A percentile compares a stretch with the other conserved stretches of the same genome.
Evolutionary conservation across 2,888 invertebrate species (phyloP).

Genomic region (Nymphalis urticae): DNA sequence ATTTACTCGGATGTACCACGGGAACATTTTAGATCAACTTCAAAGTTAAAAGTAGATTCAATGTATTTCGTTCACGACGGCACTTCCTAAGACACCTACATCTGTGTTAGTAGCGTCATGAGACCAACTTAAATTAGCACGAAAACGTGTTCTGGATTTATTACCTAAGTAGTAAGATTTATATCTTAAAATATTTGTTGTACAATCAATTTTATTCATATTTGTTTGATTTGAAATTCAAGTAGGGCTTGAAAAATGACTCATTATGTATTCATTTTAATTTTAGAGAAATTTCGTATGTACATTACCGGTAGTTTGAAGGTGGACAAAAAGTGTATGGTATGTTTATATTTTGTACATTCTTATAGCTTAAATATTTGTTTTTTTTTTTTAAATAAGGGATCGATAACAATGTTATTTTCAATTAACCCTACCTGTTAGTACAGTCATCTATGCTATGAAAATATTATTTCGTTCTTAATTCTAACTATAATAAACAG

Average conservation of each 20-base stretch:
- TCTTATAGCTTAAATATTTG: too few relatives aligned
- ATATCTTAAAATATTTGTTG: constrained; percentile 34
- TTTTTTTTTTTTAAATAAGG: too few relatives aligned
- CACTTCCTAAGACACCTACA: constrained; percentile 1
- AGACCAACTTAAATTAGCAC: constrained; percentile 64
- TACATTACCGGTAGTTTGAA: too few relatives aligned
- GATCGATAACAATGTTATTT: too few relatives aligned
- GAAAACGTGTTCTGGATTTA: constrained; percentile 64
- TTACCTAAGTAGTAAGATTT: constrained; percentile 52
- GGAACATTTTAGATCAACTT: constrained; percentile 3
- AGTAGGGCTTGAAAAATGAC: not conserved
- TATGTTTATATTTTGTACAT: too few relatives aligned
- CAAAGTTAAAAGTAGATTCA: not conserved
- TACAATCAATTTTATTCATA: not conserved
- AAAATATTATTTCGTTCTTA: too few relatives aligned
- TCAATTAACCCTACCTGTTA: too few relatives aligned
- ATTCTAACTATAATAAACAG: too few relatives aligned
- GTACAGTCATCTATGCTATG: too few relatives aligned
- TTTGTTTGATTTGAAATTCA: not conserved
- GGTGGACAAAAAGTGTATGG: too few relatives aligned
- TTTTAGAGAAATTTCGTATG: too few relatives aligned
- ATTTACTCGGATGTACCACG: not conserved
- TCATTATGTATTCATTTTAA: not conserved
- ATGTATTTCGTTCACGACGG: constrained; percentile 8
- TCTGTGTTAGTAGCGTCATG: constrained; percentile 24